These are phyloP conservation scores for Synanthedon myopaeformis DNA, from an alignment of 2,888 invertebrate species.

Conservation along the genomic window DNA sequence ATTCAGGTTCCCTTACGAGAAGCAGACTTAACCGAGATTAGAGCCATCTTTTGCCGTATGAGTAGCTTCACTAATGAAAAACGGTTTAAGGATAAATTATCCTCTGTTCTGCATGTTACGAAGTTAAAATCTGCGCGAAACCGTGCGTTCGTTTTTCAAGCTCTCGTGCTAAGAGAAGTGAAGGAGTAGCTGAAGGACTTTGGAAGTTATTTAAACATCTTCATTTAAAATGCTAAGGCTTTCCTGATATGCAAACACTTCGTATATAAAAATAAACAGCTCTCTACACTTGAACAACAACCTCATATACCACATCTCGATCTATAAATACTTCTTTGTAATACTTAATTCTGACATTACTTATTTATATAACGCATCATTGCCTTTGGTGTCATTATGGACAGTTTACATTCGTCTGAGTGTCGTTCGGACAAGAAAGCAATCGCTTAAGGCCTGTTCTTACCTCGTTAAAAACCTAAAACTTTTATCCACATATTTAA, in stretches of 20 bases:
- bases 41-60: no score
- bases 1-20: no score
- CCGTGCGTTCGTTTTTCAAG: neutral
- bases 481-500: no score
- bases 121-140: no score
- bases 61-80: no score
- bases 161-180: constrained; percentile 11
- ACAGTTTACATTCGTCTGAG: no score
- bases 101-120: no score
- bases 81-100: no score
- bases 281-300: constrained; percentile 52
- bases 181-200: neutral
- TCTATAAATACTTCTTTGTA: neutral
- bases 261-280: constrained; percentile 64
- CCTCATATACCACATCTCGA: constrained; percentile 1
- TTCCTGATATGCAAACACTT: constrained; percentile 59
- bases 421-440: no score
- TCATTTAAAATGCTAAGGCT: constrained; percentile 40
- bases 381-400: constrained; percentile 20
- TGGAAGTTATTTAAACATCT: neutral
- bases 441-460: no score
- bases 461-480: no score
- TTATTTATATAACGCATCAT: constrained; percentile 16
- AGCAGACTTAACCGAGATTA: no score
- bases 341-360: neutral